Evolutionary conservation across 2,888 invertebrate species (phyloP).

Genomic region (Poecilus cupreus): DNA sequence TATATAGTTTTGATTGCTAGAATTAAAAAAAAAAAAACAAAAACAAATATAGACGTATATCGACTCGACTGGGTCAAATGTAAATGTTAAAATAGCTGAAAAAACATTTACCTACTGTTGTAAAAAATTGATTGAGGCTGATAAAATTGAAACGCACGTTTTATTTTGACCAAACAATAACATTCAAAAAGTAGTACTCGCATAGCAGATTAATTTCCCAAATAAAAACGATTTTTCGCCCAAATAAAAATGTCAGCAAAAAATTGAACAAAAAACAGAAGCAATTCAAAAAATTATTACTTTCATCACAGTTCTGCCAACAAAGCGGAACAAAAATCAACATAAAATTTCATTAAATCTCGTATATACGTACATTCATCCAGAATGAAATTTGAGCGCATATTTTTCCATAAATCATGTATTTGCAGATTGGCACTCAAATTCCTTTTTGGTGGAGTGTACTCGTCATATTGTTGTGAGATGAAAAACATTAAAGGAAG

Average conservation of each 20-base stretch:
- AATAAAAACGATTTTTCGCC: background rate
- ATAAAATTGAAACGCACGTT: background rate
- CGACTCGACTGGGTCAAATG: too few species aligned
- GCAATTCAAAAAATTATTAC: constrained; percentile 18
- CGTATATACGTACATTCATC: constrained; percentile 6
- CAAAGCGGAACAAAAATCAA: constrained; percentile 26
- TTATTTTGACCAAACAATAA: background rate
- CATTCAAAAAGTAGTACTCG: constrained; percentile 4
- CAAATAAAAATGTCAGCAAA: background rate
- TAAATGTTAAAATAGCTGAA: background rate
- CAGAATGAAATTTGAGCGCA: background rate
- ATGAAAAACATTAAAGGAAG: constrained; percentile 41
- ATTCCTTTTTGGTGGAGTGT: background rate
- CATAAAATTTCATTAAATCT: constrained; percentile 34
- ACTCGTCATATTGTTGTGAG: constrained; percentile 3
- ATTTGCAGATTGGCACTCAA: constrained; percentile 13
- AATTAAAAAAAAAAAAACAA: too few species aligned
- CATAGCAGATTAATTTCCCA: background rate
- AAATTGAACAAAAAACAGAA: background rate
- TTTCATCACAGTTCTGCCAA: background rate
- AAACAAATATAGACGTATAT: too few species aligned
- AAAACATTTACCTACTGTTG: background rate
- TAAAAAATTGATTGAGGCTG: background rate
- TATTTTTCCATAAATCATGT: constrained; percentile 17
- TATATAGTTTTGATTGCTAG: too few species aligned